Percentiles rank a stretch among this genome's conserved stretches.
These are phyloP conservation scores for Ctenomys sociabilis DNA, from an alignment of 2,113 vertebrate genomes.

Conservation along the genomic window DNA sequence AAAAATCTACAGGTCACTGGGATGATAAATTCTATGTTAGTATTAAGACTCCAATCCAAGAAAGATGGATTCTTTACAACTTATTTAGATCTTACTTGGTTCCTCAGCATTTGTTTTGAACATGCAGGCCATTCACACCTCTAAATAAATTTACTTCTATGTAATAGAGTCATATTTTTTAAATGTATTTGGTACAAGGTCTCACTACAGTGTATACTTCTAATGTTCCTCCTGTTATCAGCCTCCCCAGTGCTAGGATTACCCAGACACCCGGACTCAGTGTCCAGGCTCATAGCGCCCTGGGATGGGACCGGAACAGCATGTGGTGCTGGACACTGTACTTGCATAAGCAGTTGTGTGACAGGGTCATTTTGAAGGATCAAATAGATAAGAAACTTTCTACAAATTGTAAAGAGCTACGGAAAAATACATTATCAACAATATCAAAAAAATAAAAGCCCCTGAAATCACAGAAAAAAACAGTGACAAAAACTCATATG, in stretches of 20 bases:
- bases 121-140: background rate
- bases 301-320: too few relatives aligned
- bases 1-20: background rate
- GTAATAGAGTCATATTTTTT: background rate
- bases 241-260: too few relatives aligned
- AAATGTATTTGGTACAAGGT: too few relatives aligned
- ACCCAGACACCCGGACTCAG: too few relatives aligned
- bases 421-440: background rate
- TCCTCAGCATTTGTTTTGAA: background rate
- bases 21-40: background rate
- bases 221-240: too few relatives aligned
- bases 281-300: too few relatives aligned
- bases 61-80: background rate
- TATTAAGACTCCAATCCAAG: background rate
- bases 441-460: background rate
- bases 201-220: too few relatives aligned
- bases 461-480: background rate
- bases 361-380: background rate
- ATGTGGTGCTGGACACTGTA: too few relatives aligned
- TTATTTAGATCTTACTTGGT: background rate
- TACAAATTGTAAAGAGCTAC: background rate
- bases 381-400: background rate
- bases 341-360: too few relatives aligned
- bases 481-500: background rate
- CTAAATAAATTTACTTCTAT: background rate